A percentile compares a stretch with the other conserved stretches of the same genome.
Evolutionary conservation across 2,888 invertebrate genomes (phyloP).

Genomic region (Eucera pruinosa): DNA sequence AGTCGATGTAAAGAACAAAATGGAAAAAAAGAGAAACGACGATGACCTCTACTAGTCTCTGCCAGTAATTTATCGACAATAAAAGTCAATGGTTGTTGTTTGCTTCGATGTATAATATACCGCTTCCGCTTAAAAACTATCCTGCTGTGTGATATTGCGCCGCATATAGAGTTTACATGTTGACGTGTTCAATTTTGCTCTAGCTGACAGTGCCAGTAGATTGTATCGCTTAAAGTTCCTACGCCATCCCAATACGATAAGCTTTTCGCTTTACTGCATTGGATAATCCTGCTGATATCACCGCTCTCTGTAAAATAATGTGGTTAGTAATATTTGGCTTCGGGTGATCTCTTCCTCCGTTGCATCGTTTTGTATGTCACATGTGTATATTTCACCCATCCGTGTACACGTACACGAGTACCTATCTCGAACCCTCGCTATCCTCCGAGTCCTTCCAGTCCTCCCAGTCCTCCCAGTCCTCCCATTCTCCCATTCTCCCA

Average conservation of each 20-base stretch:
- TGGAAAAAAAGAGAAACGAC: constrained; percentile 50
- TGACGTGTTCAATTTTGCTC: constrained; percentile 79
- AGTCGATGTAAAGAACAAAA: background rate
- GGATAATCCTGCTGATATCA: constrained; percentile 81
- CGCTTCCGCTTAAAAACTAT: constrained; percentile 69
- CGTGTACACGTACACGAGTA: constrained; percentile 3
- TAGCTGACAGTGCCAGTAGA: constrained; percentile 82
- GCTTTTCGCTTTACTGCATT: constrained; percentile 81
- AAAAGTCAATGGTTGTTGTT: constrained; percentile 75
- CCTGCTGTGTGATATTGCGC: constrained; percentile 70
- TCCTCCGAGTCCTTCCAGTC: too few species aligned
- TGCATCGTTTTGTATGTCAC: constrained; percentile 50
- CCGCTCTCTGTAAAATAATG: constrained; percentile 79
- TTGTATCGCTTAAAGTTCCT: constrained; percentile 82
- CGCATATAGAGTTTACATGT: constrained; percentile 61
- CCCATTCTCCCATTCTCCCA: too few species aligned
- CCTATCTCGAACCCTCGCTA: background rate
- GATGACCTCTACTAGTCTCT: constrained; percentile 21
- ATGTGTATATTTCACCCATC: constrained; percentile 20
- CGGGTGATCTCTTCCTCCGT: constrained; percentile 70
- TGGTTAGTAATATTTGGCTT: constrained; percentile 77
- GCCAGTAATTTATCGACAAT: constrained; percentile 62
- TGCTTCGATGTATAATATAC: constrained; percentile 68
- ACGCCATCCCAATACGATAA: constrained; percentile 77
- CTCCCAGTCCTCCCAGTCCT: too few species aligned